These are phyloP conservation scores for Maniola jurtina DNA, from an alignment of 1,140 invertebrate genomes.

Conservation along the genomic window DNA sequence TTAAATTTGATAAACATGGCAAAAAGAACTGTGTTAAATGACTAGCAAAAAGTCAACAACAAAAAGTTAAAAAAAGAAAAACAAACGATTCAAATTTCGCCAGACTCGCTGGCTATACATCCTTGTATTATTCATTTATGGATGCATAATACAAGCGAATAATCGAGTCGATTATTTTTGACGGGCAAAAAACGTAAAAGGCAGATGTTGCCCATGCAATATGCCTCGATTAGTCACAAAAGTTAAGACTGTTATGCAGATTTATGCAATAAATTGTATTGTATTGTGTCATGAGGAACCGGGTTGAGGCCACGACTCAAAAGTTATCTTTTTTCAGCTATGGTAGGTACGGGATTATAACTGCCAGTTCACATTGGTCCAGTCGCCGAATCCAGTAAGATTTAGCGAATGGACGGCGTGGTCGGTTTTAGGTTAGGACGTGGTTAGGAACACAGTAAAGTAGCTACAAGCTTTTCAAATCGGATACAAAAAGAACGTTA, in stretches of 20 bases:
- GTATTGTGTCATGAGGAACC: constrained; percentile 35
- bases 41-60: too few species aligned
- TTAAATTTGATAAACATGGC: too few species aligned
- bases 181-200: constrained; percentile 18
- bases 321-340: not conserved
- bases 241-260: constrained; percentile 43
- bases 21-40: too few species aligned
- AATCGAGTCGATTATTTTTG: constrained; percentile 21
- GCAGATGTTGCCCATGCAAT: constrained; percentile 8
- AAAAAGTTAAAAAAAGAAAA: not conserved
- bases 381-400: too few species aligned
- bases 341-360: not conserved
- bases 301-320: constrained; percentile 41
- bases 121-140: constrained; percentile 20
- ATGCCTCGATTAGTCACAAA: constrained; percentile 38
- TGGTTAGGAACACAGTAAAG: too few species aligned
- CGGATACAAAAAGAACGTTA: too few species aligned
- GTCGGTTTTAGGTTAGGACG: too few species aligned
- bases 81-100: constrained; percentile 1
- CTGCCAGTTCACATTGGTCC: too few species aligned
- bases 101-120: constrained; percentile 24
- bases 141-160: constrained; percentile 7
- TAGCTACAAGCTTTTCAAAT: too few species aligned
- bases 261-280: constrained; percentile 47
- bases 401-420: too few species aligned